Base-by-base conservation (phyloP, 2,797 vertebrate genomes). In the Karalla daura region DNA sequence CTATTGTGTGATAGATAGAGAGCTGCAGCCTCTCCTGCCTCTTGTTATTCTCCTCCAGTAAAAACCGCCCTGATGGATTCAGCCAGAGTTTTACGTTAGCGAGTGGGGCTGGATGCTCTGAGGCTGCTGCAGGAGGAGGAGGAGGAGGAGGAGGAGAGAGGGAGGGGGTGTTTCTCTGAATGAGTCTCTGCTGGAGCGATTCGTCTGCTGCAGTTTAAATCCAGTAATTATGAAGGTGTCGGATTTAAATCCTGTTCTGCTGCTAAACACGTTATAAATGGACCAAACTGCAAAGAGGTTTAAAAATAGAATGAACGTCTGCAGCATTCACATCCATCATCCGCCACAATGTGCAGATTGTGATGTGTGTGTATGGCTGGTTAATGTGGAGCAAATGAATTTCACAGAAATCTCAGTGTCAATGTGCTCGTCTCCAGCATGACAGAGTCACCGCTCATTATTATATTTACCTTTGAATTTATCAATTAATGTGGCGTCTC, bases 1-100 rank as follows among this genome's bases (percentile, higher is more conserved):
- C 61, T 43, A 53, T 53, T 30, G 46, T 32, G 45, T 84, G 86
- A 89, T 81, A 74, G 86, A 88, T 84, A 10, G 76, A 74, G 58
- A 43, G 58, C 76, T 41, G 20, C 56, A 53, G 59, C 28, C 44
- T 67, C 28, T 14, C 32, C 40, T 25, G 30, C 21, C 47, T 50
- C 27, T 44, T 13, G n/a, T 15, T 10, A 30, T 63, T 46, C 40
- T 11, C 30, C 49, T 33, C 56, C 44, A 45, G 52, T 2, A 1
- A 7, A 36, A 35, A 47, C 63, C 47, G 25, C 30, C 25, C 4
- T 4, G n/a, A n/a, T 54, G 32, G 7, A 25, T 65, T 27, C 18
- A 35, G 40, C 43, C 18, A 28, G 1, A 20, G 11, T 20, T 40
- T 6, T 2, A 44, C 13, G n/a, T n/a, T n/a, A n/a, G n/a, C n/a